phyloP scores from a whole-genome alignment of 2,797 vertebrate species.

The Myotis myotis region DNA sequence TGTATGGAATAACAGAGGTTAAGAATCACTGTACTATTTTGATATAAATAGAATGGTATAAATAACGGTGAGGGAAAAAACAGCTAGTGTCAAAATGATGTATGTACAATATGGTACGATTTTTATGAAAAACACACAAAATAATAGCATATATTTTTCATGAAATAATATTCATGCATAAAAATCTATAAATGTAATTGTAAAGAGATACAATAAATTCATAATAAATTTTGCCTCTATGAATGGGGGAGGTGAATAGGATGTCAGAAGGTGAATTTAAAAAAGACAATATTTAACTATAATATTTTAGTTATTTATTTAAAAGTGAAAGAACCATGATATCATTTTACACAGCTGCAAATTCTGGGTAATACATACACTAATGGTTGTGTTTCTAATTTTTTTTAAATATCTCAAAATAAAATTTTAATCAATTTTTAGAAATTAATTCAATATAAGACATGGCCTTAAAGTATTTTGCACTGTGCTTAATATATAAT shows the following conservation, averaged over 20 bases:
- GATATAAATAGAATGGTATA: neutral
- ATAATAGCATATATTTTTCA: conserved; percentile 12
- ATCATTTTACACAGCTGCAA: neutral
- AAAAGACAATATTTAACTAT: neutral
- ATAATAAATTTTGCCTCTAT: neutral
- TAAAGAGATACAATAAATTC: neutral
- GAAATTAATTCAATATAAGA: conserved; percentile 16
- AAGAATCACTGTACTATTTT: neutral
- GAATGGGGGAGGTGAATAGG: neutral
- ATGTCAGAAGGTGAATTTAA: neutral
- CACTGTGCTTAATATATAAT: neutral
- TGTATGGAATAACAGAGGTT: neutral
- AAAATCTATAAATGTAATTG: neutral
- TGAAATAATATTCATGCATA: conserved; percentile 10
- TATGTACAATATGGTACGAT: neutral
- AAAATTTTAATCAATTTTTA: neutral
- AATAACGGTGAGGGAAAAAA: neutral
- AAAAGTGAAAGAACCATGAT: neutral
- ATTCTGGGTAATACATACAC: neutral
- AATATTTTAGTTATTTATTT: neutral
- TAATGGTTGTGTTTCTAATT: neutral
- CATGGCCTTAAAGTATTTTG: neutral
- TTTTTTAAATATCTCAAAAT: conserved; percentile 4
- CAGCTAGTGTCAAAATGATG: conserved; percentile 1
- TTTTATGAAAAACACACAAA: conserved; percentile 27